Evolutionary conservation across 2,113 vertebrate genomes (phyloP).

Genomic region (Lophura nycthemera): DNA sequence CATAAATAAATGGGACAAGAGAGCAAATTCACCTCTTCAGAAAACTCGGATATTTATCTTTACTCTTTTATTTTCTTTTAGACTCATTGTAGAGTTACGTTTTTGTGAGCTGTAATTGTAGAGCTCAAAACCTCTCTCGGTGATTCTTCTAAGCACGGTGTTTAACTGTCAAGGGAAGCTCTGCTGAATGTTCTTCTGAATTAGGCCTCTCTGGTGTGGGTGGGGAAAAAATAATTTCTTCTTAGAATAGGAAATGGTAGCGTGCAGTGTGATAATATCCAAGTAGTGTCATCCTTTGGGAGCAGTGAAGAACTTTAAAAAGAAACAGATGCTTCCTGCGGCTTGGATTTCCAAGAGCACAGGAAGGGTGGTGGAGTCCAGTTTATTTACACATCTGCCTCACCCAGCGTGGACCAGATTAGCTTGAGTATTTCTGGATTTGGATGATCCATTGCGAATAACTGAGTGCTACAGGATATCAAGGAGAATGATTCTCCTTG

Average conservation of each 20-base stretch:
- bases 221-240: background rate
- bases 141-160: background rate
- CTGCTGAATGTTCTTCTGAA: background rate
- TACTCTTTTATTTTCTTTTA: background rate
- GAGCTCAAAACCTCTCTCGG: background rate
- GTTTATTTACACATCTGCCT: background rate
- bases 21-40: background rate
- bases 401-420: rapidly evolving
- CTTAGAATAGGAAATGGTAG: background rate
- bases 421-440: background rate
- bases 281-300: background rate
- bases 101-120: background rate
- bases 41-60: background rate
- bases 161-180: background rate
- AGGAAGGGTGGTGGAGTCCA: background rate
- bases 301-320: background rate
- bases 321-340: background rate
- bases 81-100: background rate
- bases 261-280: rapidly evolving
- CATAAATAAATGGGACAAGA: background rate
- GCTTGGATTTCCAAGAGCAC: background rate
- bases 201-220: background rate
- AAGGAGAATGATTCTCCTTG: background rate
- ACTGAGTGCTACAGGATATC: too few relatives aligned
- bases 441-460: background rate